Base-by-base conservation (phyloP, 2,888 invertebrate species). In the Stegophylla sp. region DNA sequence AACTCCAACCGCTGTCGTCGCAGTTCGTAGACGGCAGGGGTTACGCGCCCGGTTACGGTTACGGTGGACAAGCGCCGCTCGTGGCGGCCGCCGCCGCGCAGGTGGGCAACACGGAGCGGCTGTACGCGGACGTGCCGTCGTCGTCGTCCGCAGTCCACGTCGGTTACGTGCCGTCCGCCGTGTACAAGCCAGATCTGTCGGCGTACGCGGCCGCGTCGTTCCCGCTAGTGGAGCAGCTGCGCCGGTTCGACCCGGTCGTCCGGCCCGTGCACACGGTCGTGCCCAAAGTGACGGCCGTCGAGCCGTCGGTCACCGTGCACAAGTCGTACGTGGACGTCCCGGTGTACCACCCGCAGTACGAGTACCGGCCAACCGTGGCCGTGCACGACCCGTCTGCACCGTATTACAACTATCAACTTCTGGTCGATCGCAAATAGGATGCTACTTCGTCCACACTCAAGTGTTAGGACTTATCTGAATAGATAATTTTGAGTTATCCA, bases 151-250 rank as follows among this genome's bases (percentile, higher is more conserved):
- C 82, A 53, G 20, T 53, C 45, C 74, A 72, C 10, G 81, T 82
- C n/a, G 83, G 83, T 43, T 83, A 83, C 64, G 66, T 71, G n/a
- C 76, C 82, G 20, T 81, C 83, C 26, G 61, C 82, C 61, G 72
- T 83, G 10, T 83, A 79, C 69, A 83, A 83, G 51, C 83, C 83
- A 17, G 83, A 83, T 56, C 67, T 83, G 51, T 81, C 82, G 28
- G 75, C 82, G 20, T 82, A 74, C 53, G 64, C 66, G 59, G 48
- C 73, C 59, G 64, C 53, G 34, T 48, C 73, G 17, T 79, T 81
- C 90, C 91, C 84, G 91, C 89, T 86, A 91, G 91, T 83, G 90
- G 91, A 84, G 90, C 90, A 83, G 91, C 91, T 34, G 89, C 88
- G 61, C 91, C 90, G 2, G 89, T 87, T 51, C 51, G 48, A 67